phyloP scores from a whole-genome alignment of 1,140 invertebrate species.

The Leptopilina clavipes region DNA sequence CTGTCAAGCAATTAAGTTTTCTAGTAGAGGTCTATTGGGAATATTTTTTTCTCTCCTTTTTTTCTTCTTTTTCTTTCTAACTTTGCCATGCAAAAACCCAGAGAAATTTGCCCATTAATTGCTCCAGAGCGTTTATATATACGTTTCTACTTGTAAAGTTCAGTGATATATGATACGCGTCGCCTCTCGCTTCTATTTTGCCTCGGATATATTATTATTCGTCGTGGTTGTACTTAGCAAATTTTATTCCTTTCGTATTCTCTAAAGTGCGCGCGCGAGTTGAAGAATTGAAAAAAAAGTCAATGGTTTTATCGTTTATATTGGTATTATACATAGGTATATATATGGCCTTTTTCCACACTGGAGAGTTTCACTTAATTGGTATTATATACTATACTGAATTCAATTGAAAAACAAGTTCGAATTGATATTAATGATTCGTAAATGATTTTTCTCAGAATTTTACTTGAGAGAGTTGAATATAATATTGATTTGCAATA shows the following conservation, averaged over 20 bases:
- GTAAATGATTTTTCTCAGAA: slow-evolving; percentile 12
- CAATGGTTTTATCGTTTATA: not conserved
- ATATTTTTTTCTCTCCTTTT: too few relatives aligned
- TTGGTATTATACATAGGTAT: not conserved
- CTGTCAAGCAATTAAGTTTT: slow-evolving; percentile 8
- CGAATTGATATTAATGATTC: slow-evolving; percentile 20
- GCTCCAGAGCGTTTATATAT: not conserved
- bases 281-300: not conserved
- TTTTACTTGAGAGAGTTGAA: not conserved
- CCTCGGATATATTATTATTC: slow-evolving; percentile 4
- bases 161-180: slow-evolving; percentile 24
- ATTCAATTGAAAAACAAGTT: slow-evolving; percentile 27
- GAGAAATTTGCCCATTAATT: slow-evolving; percentile 28
- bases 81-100: slow-evolving; percentile 7
- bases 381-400: not conserved
- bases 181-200: slow-evolving; percentile 1
- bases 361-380: slow-evolving; percentile 8
- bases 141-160: slow-evolving; percentile 31
- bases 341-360: not conserved
- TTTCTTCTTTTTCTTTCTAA: not conserved
- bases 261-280: not conserved
- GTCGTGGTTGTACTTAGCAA: not conserved
- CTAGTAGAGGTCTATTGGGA: not conserved
- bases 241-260: slow-evolving; percentile 22
- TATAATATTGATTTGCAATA: not conserved